phyloP scores from a whole-genome alignment of 2,888 invertebrate species.

The Dryococelus australis region DNA sequence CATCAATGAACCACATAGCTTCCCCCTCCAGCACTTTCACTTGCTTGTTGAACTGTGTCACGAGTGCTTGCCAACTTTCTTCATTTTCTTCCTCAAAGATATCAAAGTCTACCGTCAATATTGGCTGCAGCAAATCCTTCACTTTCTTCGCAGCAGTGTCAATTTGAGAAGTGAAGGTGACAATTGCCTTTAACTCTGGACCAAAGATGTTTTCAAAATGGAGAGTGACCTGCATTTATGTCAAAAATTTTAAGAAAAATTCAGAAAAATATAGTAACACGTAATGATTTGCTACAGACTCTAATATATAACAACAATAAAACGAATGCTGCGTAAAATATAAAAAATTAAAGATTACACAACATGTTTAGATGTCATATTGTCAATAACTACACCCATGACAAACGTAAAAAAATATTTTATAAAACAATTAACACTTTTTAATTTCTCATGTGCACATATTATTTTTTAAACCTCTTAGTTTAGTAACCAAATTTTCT shows the following conservation, averaged over 20 bases:
- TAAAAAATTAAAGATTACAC: too few relatives aligned
- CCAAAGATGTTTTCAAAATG: slow-evolving; percentile 93
- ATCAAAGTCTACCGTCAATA: slow-evolving; percentile 82
- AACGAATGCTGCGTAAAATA: too few relatives aligned
- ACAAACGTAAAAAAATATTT: too few relatives aligned
- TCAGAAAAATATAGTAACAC: background rate
- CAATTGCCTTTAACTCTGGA: slow-evolving; percentile 83
- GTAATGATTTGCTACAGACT: too few relatives aligned
- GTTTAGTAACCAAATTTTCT: too few relatives aligned
- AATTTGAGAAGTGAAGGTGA: slow-evolving; percentile 85
- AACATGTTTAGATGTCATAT: too few relatives aligned
- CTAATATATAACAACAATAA: too few relatives aligned
- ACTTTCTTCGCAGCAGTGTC: slow-evolving; percentile 85
- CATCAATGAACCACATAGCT: slow-evolving; percentile 84
- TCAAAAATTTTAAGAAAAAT: background rate
- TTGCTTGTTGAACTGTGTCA: slow-evolving; percentile 78
- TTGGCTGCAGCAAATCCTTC: slow-evolving; percentile 76
- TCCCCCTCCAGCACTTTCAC: slow-evolving; percentile 78
- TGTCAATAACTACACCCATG: too few relatives aligned
- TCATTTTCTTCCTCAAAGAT: slow-evolving; percentile 79
- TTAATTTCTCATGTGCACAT: too few relatives aligned
- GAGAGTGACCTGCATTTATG: slow-evolving; percentile 69
- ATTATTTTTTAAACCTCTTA: too few relatives aligned
- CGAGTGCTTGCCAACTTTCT: slow-evolving; percentile 87
- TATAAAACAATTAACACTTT: too few relatives aligned